Percentiles rank a stretch among this genome's conserved stretches.
Conservation (phyloP, 2,797 vertebrate genomes). For the Pseudotriccus pelzelni region DNA sequence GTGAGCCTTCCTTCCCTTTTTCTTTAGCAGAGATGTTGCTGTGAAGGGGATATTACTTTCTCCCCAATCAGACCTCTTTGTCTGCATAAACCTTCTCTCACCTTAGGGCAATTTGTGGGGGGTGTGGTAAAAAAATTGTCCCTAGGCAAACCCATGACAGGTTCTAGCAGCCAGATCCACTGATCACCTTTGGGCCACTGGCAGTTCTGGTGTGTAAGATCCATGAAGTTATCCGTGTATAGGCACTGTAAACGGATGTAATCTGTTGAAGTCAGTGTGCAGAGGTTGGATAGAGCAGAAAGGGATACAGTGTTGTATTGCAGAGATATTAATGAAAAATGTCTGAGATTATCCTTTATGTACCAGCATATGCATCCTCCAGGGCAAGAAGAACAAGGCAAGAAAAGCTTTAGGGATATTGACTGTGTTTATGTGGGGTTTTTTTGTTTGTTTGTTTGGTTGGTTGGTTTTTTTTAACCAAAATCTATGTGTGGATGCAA, state of each 20-base stretch:
- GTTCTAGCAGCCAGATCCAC: slow-evolving; percentile 9
- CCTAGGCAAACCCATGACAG: too few relatives aligned
- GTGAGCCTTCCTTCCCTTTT: neutral
- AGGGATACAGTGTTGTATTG: neutral
- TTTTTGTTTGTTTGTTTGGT: too few relatives aligned
- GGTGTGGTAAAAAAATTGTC: too few relatives aligned
- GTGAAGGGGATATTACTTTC: neutral
- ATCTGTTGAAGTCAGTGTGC: neutral
- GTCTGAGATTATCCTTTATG: neutral
- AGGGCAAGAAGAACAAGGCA: neutral
- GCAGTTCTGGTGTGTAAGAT: neutral
- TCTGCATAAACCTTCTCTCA: too few relatives aligned
- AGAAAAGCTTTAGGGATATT: neutral
- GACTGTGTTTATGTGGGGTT: too few relatives aligned
- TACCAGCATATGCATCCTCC: neutral
- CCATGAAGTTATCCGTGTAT: neutral
- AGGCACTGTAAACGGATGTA: neutral
- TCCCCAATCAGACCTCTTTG: too few relatives aligned
- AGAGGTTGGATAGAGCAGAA: neutral
- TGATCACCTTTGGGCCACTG: neutral
- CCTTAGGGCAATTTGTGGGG: too few relatives aligned
- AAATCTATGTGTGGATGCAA: neutral
- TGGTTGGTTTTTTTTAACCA: neutral
- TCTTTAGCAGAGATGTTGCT: neutral
- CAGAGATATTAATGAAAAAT: neutral